These are phyloP conservation scores for Muscicapa striata DNA, from an alignment of 2,797 vertebrate species.

Conservation along the genomic window DNA sequence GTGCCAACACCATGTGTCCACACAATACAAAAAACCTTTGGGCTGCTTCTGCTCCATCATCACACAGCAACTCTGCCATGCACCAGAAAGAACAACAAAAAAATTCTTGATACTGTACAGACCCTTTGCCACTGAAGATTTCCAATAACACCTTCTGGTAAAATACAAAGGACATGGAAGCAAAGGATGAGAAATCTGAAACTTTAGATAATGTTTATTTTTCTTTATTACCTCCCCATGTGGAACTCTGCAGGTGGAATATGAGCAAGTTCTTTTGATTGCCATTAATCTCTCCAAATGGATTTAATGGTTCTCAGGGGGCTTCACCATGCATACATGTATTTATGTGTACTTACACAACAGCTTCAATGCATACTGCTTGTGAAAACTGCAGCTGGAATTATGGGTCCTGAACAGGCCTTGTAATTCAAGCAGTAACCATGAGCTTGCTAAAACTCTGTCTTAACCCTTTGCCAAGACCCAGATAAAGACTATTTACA, in stretches of 20 bases:
- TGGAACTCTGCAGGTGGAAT: background rate
- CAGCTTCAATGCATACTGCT: background rate
- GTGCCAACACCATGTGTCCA: accelerated
- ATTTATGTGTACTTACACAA: background rate
- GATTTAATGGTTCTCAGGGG: background rate
- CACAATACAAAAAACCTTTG: background rate
- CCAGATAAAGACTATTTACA: background rate
- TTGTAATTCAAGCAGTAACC: background rate
- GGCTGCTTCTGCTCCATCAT: background rate
- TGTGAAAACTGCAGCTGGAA: background rate
- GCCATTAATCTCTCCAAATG: background rate
- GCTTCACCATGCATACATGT: accelerated
- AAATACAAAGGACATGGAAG: background rate
- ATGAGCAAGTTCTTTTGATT: background rate
- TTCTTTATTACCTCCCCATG: background rate
- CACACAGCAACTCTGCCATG: background rate
- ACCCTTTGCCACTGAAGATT: background rate
- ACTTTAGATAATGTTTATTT: background rate
- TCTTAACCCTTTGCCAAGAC: background rate
- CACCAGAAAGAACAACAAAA: background rate
- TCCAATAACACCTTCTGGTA: background rate
- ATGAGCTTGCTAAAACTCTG: background rate
- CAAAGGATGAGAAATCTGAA: background rate
- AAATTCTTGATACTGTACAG: background rate
- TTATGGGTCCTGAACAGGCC: background rate